Conservation (phyloP, 2,797 vertebrate genomes). For the Sciaenops ocellatus region DNA sequence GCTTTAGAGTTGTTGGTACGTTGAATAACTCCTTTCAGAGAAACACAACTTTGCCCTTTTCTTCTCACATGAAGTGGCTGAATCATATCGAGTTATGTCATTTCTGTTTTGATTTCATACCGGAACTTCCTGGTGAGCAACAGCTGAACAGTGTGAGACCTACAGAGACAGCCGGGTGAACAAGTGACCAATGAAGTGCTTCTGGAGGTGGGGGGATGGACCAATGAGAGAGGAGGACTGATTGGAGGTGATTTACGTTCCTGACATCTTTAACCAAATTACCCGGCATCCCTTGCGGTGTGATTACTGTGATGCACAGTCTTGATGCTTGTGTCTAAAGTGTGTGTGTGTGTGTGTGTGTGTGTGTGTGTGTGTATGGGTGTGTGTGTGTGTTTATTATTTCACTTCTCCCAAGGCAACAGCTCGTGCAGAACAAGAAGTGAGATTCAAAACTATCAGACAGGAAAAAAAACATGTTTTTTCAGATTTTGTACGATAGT, state of each 20-base stretch:
- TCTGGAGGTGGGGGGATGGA: slow-evolving; percentile 47
- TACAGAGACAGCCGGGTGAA: slow-evolving; percentile 52
- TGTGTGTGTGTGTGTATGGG: slow-evolving; percentile 37
- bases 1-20: background rate
- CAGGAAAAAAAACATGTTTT: slow-evolving; percentile 36
- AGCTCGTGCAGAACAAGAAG: slow-evolving; percentile 49
- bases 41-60: background rate
- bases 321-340: slow-evolving; percentile 57
- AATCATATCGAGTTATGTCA: background rate
- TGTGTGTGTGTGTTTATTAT: slow-evolving; percentile 42
- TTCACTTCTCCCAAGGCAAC: slow-evolving; percentile 48
- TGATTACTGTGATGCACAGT: slow-evolving; percentile 85
- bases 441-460: slow-evolving; percentile 45
- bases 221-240: slow-evolving; percentile 78
- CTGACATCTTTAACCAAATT: slow-evolving; percentile 90
- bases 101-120: slow-evolving; percentile 19
- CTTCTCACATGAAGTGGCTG: background rate
- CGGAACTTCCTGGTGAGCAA: slow-evolving; percentile 37
- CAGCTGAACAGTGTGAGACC: slow-evolving; percentile 40
- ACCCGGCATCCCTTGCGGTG: slow-evolving; percentile 83
- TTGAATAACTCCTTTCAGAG: background rate
- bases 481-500: slow-evolving; percentile 28
- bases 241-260: slow-evolving; percentile 89
- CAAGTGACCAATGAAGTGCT: slow-evolving; percentile 74
- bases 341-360: slow-evolving; percentile 35